phyloP scores from a whole-genome alignment of 2,888 invertebrate genomes.

The Xanthia icteritia region DNA sequence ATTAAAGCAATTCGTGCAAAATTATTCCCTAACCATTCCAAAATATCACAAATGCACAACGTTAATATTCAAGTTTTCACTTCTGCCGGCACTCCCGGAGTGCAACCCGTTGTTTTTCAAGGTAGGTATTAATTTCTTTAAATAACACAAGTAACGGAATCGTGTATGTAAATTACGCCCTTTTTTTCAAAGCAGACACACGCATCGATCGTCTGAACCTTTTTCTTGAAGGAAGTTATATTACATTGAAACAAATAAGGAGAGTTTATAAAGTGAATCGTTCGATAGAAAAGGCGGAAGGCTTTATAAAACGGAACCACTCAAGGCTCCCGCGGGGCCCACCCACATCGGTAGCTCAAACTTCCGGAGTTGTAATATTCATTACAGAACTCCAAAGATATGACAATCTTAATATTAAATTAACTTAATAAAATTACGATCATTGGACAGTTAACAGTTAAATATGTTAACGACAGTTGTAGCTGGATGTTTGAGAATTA shows the following conservation, averaged over 20 bases:
- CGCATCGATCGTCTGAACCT: background rate
- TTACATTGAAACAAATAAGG: constrained; percentile 11
- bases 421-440: constrained; percentile 59
- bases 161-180: background rate
- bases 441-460: constrained; percentile 45
- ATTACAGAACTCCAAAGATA: constrained; percentile 54
- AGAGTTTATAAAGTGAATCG: constrained; percentile 33
- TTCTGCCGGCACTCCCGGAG: too few relatives aligned
- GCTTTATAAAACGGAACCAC: constrained; percentile 62
- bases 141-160: background rate
- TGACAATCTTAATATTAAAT: constrained; percentile 56
- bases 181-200: constrained; percentile 4
- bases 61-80: too few relatives aligned
- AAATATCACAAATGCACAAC: too few relatives aligned
- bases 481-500: constrained; percentile 27
- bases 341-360: constrained; percentile 61
- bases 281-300: constrained; percentile 49
- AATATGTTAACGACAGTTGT: constrained; percentile 37
- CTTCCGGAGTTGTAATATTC: constrained; percentile 60
- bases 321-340: constrained; percentile 48
- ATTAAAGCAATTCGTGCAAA: too few relatives aligned
- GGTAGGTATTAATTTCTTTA: too few relatives aligned
- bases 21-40: too few relatives aligned
- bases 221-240: constrained; percentile 5
- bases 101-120: too few relatives aligned